These are phyloP conservation scores for Rhombomys opimus DNA, from an alignment of 2,113 vertebrate species.

Conservation along the genomic window DNA sequence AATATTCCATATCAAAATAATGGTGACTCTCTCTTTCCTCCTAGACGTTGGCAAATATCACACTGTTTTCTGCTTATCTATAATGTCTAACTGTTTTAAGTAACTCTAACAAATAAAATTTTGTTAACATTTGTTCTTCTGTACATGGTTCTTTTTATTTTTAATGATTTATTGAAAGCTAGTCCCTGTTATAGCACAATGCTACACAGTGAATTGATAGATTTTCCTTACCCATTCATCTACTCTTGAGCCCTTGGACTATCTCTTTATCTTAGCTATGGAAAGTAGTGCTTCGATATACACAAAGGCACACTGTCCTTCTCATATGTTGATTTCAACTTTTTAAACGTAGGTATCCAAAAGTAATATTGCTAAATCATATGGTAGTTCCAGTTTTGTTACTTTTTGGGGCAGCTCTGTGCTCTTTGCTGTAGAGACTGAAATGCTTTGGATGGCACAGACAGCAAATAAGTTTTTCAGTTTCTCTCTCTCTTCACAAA, in stretches of 20 bases:
- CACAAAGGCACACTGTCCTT: background rate
- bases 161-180: background rate
- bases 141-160: background rate
- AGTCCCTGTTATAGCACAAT: background rate
- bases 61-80: background rate
- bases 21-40: background rate
- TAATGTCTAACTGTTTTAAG: background rate
- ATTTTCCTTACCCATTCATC: background rate
- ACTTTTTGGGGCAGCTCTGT: background rate
- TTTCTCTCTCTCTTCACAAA: background rate
- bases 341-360: background rate
- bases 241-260: background rate
- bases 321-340: background rate
- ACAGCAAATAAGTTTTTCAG: background rate
- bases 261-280: background rate
- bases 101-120: background rate
- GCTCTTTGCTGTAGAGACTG: background rate
- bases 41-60: background rate
- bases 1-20: background rate
- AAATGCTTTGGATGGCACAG: background rate
- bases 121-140: background rate
- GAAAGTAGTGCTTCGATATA: background rate
- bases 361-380: background rate
- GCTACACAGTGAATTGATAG: background rate
- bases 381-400: background rate